phyloP scores from a whole-genome alignment of 2,797 vertebrate genomes.

The Rhadinocentrus ornatus region DNA sequence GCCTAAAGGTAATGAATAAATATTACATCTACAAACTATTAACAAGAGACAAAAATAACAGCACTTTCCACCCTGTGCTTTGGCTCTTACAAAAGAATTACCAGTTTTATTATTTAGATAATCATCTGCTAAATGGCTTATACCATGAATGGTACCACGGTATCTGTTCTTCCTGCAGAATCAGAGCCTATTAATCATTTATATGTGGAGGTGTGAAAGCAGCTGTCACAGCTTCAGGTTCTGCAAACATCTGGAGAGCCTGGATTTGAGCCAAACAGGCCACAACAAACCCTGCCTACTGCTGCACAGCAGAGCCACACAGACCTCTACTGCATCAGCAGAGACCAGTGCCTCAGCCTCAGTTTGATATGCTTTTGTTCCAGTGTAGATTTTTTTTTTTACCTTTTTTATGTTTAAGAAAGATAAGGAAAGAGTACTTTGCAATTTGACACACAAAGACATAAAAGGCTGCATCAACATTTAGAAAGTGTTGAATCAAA shows the following conservation, averaged over 20 bases:
- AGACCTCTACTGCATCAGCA: neutral
- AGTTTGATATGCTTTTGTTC: neutral
- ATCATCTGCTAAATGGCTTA: neutral
- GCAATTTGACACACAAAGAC: neutral
- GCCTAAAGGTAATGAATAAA: neutral
- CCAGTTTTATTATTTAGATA: neutral
- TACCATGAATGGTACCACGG: slow-evolving; percentile 7
- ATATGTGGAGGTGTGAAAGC: slow-evolving; percentile 46
- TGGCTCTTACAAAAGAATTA: slow-evolving; percentile 3
- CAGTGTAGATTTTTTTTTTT: neutral
- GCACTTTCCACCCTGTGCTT: neutral
- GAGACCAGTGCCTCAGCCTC: neutral
- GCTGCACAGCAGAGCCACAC: slow-evolving; percentile 23
- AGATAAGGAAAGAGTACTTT: neutral
- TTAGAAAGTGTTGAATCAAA: neutral
- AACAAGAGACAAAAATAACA: neutral
- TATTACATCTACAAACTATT: neutral
- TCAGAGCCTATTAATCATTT: slow-evolving; percentile 60
- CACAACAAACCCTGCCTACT: slow-evolving; percentile 21
- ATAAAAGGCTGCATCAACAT: neutral
- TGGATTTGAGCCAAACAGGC: slow-evolving; percentile 60
- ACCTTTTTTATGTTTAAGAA: neutral
- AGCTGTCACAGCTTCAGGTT: slow-evolving; percentile 57
- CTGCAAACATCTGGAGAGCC: slow-evolving; percentile 63
- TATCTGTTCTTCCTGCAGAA: slow-evolving; percentile 23